Evolutionary conservation across 2,888 invertebrate genomes (phyloP), one percentile per base, ranked within the genome.

Genomic region (Eristalis tenax): DNA sequence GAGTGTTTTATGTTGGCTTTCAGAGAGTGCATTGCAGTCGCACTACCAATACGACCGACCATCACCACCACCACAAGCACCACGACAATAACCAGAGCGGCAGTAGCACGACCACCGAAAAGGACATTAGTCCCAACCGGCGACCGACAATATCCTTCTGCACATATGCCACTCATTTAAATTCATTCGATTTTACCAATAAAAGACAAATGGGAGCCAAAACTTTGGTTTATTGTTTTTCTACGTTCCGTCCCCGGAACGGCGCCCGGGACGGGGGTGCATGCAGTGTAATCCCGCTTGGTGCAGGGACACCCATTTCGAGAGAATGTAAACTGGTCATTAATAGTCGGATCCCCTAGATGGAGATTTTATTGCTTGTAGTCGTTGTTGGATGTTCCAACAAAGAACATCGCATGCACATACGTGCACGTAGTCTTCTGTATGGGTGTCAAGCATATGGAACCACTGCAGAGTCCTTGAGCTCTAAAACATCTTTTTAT

Each of bases 161-260:
- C 88, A 88, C 88, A 88, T 88, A 88, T 88, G 83, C 81, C 82
- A 80, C 89, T 88, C 88, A 88, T 88, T 89, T 87, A 88, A 88
- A 89, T 89, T 89, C 89, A 89, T 89, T 88, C 82, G 84, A 87
- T 83, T 82, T 82, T 83, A 79, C 88, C 89, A 88, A 89, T 89
- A 88, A 89, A 89, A 89, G 89, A 88, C 89, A 89, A 89, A 89
- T 89, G 89, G 89, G 87, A 81, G 77, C 88, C 88, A 75, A 88
- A 88, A 88, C 84, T 88, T 89, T 89, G 89, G 80, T 88, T 89
- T 89, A 89, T 89, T 89, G 89, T 89, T 89, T 89, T 89, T 88
- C 89, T 84, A 87, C 87, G 87, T 87, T 87, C 66, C 75, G 57
- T 50, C 8, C 50, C 50, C 6, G 50, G n/a, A 0, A 74, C 63